Evolutionary conservation across 2,797 vertebrate species (phyloP), one percentile per base, ranked within the genome.

Genomic region (Orestias chungarensis): DNA sequence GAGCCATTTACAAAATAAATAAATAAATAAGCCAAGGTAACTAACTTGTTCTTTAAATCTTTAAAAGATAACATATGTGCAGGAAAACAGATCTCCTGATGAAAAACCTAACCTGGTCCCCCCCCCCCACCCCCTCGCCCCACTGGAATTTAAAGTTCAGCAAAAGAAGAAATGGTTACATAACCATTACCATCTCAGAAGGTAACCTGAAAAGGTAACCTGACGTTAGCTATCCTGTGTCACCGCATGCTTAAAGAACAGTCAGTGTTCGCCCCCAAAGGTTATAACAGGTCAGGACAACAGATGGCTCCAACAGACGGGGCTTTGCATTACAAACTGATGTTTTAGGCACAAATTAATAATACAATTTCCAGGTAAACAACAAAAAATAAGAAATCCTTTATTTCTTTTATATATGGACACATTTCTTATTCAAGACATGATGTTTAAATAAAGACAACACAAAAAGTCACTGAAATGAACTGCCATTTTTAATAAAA

Each of bases 401-500:
- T 68, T 35, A 74, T 70, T 73, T 43, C n/a, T n/a, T 6, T 68
- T 25, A 40, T 62, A 42, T 42, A 25, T 14, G 59, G 74, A 27
- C 20, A 83, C 18, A 35, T 73, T 71, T 70, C 81, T 81, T 70
- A 85, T 64, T 83, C 57, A 57, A 78, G 76, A 86, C 38, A 54
- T 66, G 73, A 27, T 52, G 70, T 70, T 72, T 79, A 91, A 95
- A 94, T 87, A 71, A 95, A 90, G 92, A 94, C 93, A 94, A 93
- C 64, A 94, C 93, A 94, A 94, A 90, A 82, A 70, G 80, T 79
- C 82, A 88, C 84, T 92, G 88, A 89, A 91, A 89, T 90, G 62
- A 91, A 88, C 86, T 84, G 84, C 85, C 88, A 84, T 84, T 85
- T 95, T 95, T 95, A 95, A 95, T 95, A 84, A 89, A 91, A 91